Conservation (phyloP, 2,113 vertebrate genomes). For the Tychaedon coryphoeus region DNA sequence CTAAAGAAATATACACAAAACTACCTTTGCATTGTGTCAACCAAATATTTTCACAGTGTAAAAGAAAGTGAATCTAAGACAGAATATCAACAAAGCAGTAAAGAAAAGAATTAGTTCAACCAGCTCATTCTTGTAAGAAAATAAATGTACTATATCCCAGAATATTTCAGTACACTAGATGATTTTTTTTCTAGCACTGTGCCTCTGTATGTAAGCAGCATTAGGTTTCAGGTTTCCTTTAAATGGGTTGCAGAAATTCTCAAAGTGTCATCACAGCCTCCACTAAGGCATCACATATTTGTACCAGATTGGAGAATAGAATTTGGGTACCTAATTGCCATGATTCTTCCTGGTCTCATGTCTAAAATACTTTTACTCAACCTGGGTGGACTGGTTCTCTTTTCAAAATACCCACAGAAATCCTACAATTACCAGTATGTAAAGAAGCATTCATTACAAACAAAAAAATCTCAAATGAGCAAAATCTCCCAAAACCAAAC, state of each 20-base stretch:
- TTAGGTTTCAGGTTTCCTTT: not conserved
- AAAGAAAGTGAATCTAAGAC: not conserved
- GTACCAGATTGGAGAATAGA: not conserved
- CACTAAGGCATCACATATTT: fast-evolving
- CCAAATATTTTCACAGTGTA: not conserved
- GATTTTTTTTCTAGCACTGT: not conserved
- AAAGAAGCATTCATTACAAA: not conserved
- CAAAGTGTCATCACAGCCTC: not conserved
- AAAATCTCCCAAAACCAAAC: fast-evolving
- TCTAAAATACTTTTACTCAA: fast-evolving
- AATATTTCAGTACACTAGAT: not conserved
- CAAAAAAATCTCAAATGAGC: fast-evolving
- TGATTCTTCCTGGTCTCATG: not conserved
- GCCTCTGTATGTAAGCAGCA: not conserved
- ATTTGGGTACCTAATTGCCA: not conserved
- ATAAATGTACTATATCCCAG: not conserved
- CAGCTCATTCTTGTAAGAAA: not conserved
- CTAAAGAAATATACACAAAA: fast-evolving
- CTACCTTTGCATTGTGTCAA: fast-evolving
- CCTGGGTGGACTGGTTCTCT: not conserved
- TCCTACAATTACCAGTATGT: fast-evolving
- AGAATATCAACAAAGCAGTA: not conserved
- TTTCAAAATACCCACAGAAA: not conserved
- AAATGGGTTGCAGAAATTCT: not conserved
- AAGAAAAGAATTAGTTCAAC: not conserved